Conservation (phyloP, 2,113 vertebrate species). For the Aptenodytes patagonicus region DNA sequence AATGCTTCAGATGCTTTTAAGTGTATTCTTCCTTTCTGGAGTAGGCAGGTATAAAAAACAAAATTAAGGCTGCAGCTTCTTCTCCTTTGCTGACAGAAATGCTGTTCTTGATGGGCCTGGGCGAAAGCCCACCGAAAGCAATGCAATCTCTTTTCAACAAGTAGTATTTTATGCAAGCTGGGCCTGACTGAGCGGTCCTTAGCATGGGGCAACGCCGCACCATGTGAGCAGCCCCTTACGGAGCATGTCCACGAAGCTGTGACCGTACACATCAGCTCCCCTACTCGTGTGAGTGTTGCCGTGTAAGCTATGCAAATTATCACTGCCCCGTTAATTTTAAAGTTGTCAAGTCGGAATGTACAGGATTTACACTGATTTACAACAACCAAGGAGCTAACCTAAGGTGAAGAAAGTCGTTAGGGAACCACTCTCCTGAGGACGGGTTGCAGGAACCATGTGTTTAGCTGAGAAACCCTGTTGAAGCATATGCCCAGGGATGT, state of each 20-base stretch:
- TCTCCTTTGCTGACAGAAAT: constrained; percentile 9
- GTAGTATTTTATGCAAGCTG: background rate
- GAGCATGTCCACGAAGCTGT: accelerated
- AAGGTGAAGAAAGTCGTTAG: background rate
- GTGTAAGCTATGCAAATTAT: background rate
- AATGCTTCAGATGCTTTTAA: background rate
- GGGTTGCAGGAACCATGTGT: background rate
- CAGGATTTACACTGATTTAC: background rate
- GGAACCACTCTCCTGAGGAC: background rate
- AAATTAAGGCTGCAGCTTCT: constrained; percentile 64
- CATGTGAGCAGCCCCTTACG: background rate
- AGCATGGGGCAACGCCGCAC: background rate
- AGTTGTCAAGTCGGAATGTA: background rate
- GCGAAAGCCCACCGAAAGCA: background rate
- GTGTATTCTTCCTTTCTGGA: background rate
- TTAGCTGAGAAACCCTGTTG: background rate
- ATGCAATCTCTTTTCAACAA: background rate
- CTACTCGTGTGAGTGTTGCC: accelerated
- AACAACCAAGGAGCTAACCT: background rate
- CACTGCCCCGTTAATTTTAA: background rate
- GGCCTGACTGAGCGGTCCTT: background rate
- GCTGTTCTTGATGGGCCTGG: background rate
- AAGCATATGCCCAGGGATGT: background rate
- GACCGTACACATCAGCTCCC: background rate
- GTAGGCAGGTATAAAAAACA: constrained; percentile 18